Evolutionary conservation across 2,113 vertebrate genomes (phyloP).

Genomic region (Isurus oxyrinchus): DNA sequence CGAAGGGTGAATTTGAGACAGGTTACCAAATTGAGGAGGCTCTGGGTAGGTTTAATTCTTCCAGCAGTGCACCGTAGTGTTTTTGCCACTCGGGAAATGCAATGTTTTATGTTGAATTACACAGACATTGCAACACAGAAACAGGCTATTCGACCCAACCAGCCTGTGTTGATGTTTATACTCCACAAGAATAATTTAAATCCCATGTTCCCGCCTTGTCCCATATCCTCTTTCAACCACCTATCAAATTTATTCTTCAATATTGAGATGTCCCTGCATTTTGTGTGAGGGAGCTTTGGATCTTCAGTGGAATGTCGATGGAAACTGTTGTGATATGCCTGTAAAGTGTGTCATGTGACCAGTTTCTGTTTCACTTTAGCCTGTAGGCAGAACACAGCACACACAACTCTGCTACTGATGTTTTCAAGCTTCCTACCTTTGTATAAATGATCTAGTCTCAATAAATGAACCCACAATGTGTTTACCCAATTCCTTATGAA

Average conservation of each 20-base stretch:
- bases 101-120: not conserved
- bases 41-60: not conserved
- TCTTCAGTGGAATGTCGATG: not conserved
- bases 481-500: too few species aligned
- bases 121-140: not conserved
- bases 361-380: too few species aligned
- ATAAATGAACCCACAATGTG: too few species aligned
- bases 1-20: too few species aligned
- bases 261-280: too few species aligned
- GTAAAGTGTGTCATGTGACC: too few species aligned
- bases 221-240: not conserved
- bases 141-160: not conserved
- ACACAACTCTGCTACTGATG: too few species aligned
- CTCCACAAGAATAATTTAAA: not conserved
- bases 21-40: not conserved
- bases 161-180: not conserved
- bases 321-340: not conserved
- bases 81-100: not conserved
- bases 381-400: too few species aligned
- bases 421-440: too few species aligned
- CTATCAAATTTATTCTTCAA: not conserved
- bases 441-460: too few species aligned
- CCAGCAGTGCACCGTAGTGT: not conserved
- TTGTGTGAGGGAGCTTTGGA: too few species aligned
- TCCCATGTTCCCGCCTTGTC: not conserved